Evolutionary conservation across 2,888 invertebrate species (phyloP).

Genomic region (Cyaniris semiargus): DNA sequence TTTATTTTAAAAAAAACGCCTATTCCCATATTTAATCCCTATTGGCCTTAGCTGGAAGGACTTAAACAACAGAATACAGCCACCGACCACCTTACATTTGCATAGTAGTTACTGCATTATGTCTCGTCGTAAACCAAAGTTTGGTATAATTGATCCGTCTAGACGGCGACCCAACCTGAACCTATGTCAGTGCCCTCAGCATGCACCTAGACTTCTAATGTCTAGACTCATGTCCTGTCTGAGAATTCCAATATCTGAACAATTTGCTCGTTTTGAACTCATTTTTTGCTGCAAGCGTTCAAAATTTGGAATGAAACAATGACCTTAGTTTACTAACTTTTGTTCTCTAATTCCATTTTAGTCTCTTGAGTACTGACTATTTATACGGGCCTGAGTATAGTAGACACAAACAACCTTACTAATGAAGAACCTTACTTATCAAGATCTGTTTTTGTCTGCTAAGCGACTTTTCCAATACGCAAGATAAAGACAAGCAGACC

Average conservation of each 20-base stretch:
- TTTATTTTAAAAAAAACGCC: no score
- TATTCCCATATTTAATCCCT: no score
- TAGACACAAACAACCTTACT: no score
- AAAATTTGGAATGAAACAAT: not conserved
- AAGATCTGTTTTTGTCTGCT: no score
- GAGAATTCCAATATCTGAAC: not conserved
- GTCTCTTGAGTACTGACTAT: no score
- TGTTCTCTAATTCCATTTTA: not conserved
- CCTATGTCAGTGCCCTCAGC: constrained; percentile 1
- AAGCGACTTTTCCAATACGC: no score
- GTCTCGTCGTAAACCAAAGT: not conserved
- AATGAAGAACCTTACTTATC: no score
- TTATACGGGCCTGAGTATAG: no score
- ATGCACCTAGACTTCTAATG: not conserved
- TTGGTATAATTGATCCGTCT: constrained; percentile 20
- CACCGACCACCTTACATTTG: not conserved
- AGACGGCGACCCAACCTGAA: constrained; percentile 1
- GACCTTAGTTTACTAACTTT: not conserved
- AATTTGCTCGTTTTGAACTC: not conserved
- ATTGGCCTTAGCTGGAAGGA: no score
- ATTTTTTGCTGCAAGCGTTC: not conserved
- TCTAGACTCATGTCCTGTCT: constrained; percentile 1
- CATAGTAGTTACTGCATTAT: not conserved
- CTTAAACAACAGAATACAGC: no score
- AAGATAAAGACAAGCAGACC: no score